Conservation (phyloP, 2,888 invertebrate species). For the Mythimna lalbum region DNA sequence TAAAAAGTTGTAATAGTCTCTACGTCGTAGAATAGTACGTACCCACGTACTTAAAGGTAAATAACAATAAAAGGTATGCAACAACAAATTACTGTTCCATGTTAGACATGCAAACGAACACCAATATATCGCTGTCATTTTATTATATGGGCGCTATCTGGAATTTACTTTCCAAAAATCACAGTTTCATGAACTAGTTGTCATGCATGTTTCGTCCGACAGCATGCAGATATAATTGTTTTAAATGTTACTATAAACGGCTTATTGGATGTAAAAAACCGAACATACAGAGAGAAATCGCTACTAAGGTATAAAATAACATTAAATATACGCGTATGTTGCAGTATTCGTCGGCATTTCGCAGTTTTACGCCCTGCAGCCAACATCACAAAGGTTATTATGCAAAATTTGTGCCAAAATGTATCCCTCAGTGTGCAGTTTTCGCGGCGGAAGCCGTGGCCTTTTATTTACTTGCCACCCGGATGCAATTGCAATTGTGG, state of each 20-base stretch:
- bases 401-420: slow-evolving; percentile 86
- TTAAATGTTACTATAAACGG: background rate
- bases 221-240: slow-evolving; percentile 3
- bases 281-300: slow-evolving; percentile 8
- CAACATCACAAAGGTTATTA: slow-evolving; percentile 80
- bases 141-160: background rate
- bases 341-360: slow-evolving; percentile 63
- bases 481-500: slow-evolving; percentile 79
- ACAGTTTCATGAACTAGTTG: slow-evolving; percentile 9
- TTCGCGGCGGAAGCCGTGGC: slow-evolving; percentile 75
- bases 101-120: slow-evolving; percentile 11
- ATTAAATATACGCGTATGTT: slow-evolving; percentile 55
- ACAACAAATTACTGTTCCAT: slow-evolving; percentile 2
- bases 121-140: slow-evolving; percentile 16
- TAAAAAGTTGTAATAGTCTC: background rate
- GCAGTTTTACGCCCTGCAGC: slow-evolving; percentile 74
- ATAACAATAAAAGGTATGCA: background rate
- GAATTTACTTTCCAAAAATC: slow-evolving; percentile 4
- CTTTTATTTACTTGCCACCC: slow-evolving; percentile 81
- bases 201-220: background rate
- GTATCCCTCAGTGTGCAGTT: slow-evolving; percentile 76
- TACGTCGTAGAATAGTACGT: background rate
- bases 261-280: slow-evolving; percentile 6
- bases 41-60: too few species aligned
- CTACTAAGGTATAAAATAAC: slow-evolving; percentile 49